phyloP scores from a whole-genome alignment of 2,888 invertebrate genomes.

The Aporophyla lueneburgensis region DNA sequence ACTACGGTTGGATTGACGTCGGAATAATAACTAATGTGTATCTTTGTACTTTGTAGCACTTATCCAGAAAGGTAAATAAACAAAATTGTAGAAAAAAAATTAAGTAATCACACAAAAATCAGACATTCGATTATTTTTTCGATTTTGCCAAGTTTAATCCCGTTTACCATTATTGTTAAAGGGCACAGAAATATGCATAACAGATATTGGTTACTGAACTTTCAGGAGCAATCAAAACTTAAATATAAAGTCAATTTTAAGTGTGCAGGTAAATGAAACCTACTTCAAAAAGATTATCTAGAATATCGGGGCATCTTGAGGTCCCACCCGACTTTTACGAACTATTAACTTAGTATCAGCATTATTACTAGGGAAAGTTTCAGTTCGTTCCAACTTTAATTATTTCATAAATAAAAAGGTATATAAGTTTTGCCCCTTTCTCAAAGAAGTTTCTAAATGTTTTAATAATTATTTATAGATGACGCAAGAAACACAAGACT shows the following conservation, averaged over 20 bases:
- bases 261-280: constrained; percentile 5
- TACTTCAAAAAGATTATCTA: constrained; percentile 20
- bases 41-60: too few species aligned
- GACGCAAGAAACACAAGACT: constrained; percentile 63
- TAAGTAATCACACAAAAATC: background rate
- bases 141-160: background rate
- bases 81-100: background rate
- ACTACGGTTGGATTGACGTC: background rate
- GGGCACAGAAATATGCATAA: background rate
- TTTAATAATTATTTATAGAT: constrained; percentile 20
- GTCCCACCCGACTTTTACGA: background rate
- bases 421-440: background rate
- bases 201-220: constrained; percentile 8
- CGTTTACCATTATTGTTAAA: background rate
- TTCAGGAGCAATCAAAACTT: constrained; percentile 30
- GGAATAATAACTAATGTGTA: background rate
- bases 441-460: constrained; percentile 12
- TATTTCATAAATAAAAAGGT: constrained; percentile 25
- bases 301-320: constrained; percentile 19
- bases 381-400: constrained; percentile 28
- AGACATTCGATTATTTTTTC: too few species aligned
- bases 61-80: background rate
- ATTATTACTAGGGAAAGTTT: constrained; percentile 26
- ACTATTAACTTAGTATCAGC: background rate
- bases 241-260: constrained; percentile 28